Evolutionary conservation across 2,888 invertebrate genomes (phyloP), one percentile per base, ranked within the genome.

Genomic region (Epinotia demarniana): DNA sequence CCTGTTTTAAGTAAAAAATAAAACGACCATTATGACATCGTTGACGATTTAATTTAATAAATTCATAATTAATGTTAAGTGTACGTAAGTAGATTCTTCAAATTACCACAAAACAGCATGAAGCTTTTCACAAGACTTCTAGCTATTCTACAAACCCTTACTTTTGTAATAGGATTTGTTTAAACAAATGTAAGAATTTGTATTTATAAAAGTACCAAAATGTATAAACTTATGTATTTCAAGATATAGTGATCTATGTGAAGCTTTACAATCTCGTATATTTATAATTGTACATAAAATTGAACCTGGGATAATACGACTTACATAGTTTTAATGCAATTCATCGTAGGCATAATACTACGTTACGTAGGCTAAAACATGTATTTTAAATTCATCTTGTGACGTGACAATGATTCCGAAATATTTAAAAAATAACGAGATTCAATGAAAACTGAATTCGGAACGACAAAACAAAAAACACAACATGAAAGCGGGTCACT

Each of bases 281-380:
- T 90, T 91, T 91, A 87, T 78, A 85, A 87, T 86, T 93, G 92
- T 93, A 93, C 76, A 92, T 90, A 92, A 82, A 86, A 84, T 87
- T 86, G 87, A 92, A 91, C 87, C 91, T 89, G 93, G 93, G 93
- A 94, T 94, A 92, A 91, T 94, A 94, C 93, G 93, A 94, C 93
- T 94, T 94, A 94, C 88, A 86, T 93, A 94, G 91, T 80, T 84
- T 79, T 89, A 89, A 89, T 71, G 85, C 86, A 78, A 83, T 80
- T 81, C 77, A 87, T 85, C 81, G 84, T 88, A 89, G 84, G 79
- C 81, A 80, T 80, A 80, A 71, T 69, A 16, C 62, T 53, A 68
- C 39, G 33, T 68, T 43, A 19, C 43, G 3, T 61, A 62, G 70
- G 18, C 16, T 61, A 12, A 53, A 12, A 67, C n/a, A 71, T 49